phyloP scores from a whole-genome alignment of 2,888 invertebrate genomes.

The Athalia circularis region DNA sequence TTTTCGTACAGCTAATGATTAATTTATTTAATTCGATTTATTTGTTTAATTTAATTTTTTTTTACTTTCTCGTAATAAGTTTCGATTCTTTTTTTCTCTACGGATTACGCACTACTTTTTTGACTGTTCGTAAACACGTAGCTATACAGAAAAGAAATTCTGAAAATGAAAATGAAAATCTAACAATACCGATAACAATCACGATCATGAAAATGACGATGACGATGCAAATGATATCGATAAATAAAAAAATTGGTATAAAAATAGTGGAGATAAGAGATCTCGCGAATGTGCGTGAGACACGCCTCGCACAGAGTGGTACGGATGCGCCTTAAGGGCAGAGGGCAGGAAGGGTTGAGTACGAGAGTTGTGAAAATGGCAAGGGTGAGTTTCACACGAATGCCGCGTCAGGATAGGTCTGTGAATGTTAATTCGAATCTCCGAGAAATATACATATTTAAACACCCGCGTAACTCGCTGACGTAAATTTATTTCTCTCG shows the following conservation, averaged over 20 bases:
- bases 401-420: conserved; percentile 40
- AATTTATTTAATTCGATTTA: not conserved
- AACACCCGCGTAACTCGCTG: conserved; percentile 32
- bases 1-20: not conserved
- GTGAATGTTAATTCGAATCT: conserved; percentile 40
- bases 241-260: not conserved
- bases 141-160: too few relatives aligned
- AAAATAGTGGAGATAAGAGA: conserved; percentile 58
- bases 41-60: too few relatives aligned
- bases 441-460: conserved; percentile 39
- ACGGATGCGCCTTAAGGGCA: conserved; percentile 47
- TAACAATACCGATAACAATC: not conserved
- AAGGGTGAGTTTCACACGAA: conserved; percentile 36
- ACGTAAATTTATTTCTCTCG: conserved; percentile 23
- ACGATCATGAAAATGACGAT: not conserved
- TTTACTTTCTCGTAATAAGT: too few relatives aligned
- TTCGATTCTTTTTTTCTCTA: too few relatives aligned
- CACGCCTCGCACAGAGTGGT: conserved; percentile 65
- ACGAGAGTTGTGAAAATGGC: conserved; percentile 12
- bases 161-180: not conserved
- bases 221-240: not conserved
- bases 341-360: not conserved
- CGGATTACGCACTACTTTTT: too few relatives aligned
- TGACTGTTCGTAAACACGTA: too few relatives aligned
- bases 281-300: conserved; percentile 57